Evolutionary conservation across 2,797 vertebrate genomes (phyloP).

Genomic region (Phylloscopus collybita): DNA sequence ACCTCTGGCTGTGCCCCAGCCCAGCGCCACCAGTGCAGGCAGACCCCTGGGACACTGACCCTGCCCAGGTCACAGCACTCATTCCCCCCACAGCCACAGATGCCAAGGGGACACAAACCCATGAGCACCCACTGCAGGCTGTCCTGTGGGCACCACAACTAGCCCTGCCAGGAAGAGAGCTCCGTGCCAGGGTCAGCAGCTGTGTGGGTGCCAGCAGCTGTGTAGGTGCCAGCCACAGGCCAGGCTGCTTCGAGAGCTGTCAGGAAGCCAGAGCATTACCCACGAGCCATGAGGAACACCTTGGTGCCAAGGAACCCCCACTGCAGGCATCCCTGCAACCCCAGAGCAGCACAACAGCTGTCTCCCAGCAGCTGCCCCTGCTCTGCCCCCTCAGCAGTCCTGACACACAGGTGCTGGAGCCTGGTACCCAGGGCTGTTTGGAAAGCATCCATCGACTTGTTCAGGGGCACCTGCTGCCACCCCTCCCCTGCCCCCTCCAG

Average conservation of each 20-base stretch:
- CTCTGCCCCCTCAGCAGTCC: not conserved
- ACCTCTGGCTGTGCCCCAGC: rapidly evolving
- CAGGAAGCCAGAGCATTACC: not conserved
- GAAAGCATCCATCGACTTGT: not conserved
- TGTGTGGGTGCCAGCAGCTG: rapidly evolving
- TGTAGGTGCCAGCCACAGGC: not conserved
- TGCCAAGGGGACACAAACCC: not conserved
- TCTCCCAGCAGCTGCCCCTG: not conserved
- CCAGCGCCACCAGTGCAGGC: not conserved
- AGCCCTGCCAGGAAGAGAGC: rapidly evolving
- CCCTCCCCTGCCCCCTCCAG: not conserved
- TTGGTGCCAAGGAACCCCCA: rapidly evolving
- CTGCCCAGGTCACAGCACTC: not conserved
- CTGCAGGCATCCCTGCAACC: not conserved
- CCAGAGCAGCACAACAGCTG: not conserved
- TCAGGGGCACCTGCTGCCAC: not conserved
- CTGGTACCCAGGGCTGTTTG: not conserved
- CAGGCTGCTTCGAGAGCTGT: not conserved
- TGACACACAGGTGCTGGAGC: not conserved
- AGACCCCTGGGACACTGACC: not conserved
- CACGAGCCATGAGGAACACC: not conserved
- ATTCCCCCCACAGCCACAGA: rapidly evolving
- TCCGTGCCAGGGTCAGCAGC: not conserved
- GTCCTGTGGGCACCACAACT: not conserved
- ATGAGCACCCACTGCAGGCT: rapidly evolving